phyloP scores from a whole-genome alignment of 2,797 vertebrate genomes.

The Botia kubotai region DNA sequence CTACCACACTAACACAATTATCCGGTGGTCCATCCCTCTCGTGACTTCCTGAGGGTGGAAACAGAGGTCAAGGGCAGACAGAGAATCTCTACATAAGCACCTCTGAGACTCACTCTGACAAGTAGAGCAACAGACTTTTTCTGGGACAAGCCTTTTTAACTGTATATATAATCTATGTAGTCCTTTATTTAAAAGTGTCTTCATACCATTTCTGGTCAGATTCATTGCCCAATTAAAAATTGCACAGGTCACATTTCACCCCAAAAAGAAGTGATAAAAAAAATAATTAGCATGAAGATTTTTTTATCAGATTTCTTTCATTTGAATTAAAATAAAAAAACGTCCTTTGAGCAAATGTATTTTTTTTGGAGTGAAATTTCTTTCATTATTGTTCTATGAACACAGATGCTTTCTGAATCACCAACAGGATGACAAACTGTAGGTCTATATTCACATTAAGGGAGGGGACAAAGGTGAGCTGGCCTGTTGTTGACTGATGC shows the following conservation, averaged over 20 bases:
- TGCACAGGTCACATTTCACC: too few relatives aligned
- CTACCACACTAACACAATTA: slow-evolving; percentile 8
- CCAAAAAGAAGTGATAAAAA: too few relatives aligned
- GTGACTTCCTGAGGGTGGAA: slow-evolving; percentile 48
- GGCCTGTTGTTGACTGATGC: neutral
- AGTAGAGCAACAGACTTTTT: slow-evolving; percentile 71
- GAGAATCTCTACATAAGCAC: slow-evolving; percentile 56
- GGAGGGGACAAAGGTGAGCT: slow-evolving; percentile 7
- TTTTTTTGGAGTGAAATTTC: too few relatives aligned
- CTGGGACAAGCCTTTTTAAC: slow-evolving; percentile 66
- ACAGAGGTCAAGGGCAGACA: slow-evolving; percentile 71
- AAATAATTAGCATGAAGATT: too few relatives aligned
- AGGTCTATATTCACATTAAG: slow-evolving; percentile 28
- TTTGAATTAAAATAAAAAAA: too few relatives aligned
- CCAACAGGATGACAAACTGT: neutral
- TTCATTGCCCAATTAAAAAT: too few relatives aligned
- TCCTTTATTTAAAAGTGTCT: neutral
- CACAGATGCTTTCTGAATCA: neutral
- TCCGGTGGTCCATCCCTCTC: neutral
- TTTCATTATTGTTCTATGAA: neutral
- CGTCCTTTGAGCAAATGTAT: too few relatives aligned
- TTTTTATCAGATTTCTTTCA: too few relatives aligned
- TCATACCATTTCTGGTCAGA: neutral
- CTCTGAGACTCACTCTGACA: slow-evolving; percentile 66
- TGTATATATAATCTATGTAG: neutral